Percentiles rank a stretch among this genome's conserved stretches.
Conservation (phyloP, 2,888 invertebrate species). For the Apodemia zela region DNA sequence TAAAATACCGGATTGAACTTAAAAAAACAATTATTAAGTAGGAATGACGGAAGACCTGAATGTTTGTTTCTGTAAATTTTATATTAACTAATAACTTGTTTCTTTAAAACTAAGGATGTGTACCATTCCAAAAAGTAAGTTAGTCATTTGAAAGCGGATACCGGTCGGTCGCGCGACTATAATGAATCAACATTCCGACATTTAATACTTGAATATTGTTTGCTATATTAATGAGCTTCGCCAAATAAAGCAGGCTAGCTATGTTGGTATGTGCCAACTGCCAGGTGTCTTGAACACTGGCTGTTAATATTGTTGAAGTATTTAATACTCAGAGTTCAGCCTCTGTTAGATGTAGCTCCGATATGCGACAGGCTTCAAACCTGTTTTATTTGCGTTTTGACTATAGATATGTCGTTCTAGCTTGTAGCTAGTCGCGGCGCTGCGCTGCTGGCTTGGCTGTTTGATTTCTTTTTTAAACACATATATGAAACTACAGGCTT, state of each 20-base stretch:
- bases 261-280: conserved; percentile 1
- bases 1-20: no score
- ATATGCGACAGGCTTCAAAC: conserved; percentile 2
- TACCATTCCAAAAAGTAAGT: neutral
- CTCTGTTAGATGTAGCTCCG: neutral
- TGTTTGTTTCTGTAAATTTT: neutral
- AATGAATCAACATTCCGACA: conserved; percentile 11
- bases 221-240: conserved; percentile 6
- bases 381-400: neutral
- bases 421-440: neutral
- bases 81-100: no score
- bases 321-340: neutral
- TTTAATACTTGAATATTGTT: conserved; percentile 9
- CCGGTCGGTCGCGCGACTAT: neutral
- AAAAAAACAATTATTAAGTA: no score
- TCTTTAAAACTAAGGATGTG: neutral
- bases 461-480: no score
- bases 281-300: conserved; percentile 6
- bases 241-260: conserved; percentile 8
- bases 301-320: no score
- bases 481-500: no score
- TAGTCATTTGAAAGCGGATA: conserved; percentile 3
- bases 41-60: no score
- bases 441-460: neutral
- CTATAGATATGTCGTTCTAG: neutral